Evolutionary conservation across 30 jellyfish, hydroid and myxozoan species (phyloP), one percentile per base, ranked within the genome.

Genomic region (Euphysa ruthae): DNA sequence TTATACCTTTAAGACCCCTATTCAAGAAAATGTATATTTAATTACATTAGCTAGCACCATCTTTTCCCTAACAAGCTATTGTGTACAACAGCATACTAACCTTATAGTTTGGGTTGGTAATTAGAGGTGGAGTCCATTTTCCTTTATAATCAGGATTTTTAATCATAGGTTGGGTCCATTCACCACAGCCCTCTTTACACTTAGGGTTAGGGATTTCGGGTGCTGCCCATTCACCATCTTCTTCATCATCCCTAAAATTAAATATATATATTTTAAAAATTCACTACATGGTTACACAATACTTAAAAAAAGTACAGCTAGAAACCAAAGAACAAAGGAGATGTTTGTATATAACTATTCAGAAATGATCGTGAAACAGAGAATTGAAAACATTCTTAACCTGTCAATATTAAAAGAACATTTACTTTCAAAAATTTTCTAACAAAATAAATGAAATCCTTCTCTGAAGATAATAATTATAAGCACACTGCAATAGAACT

Each of bases 141-240:
- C 99, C 99, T 73, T 90, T 90, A 79, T 81, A 90, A 21, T 82
- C 74, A 31, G 99, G 95, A 55, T 90, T 90, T 27, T 76, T 84
- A 69, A 81, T 82, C 74, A 76, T 27, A 0, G 95, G 94, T 20
- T 88, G 81, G 43, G 77, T 77, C 99, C 99, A 90, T 73, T 82
- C 88, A 4, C 99, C 99, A 71, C 99, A 90, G 3, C 95, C 95
- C 46, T 76, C 95, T 29, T 91, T 55, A 35, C 99, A 90, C 63
- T 71, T 82, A 14, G 99, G 99, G 66, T 90, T 90, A 61, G 82
- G 86, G 15, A 90, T 82, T 63, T 78, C 92, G 23, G 99, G 99
- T 8, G 99, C 93, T 49, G 75, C 95, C 99, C 99, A 90, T 33
- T 90, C 99, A 3, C 99, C 99, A 44, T 90, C 99, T 51, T 81